Base-by-base conservation (phyloP, 2,797 vertebrate species). In the Chiroxiphia lanceolata region DNA sequence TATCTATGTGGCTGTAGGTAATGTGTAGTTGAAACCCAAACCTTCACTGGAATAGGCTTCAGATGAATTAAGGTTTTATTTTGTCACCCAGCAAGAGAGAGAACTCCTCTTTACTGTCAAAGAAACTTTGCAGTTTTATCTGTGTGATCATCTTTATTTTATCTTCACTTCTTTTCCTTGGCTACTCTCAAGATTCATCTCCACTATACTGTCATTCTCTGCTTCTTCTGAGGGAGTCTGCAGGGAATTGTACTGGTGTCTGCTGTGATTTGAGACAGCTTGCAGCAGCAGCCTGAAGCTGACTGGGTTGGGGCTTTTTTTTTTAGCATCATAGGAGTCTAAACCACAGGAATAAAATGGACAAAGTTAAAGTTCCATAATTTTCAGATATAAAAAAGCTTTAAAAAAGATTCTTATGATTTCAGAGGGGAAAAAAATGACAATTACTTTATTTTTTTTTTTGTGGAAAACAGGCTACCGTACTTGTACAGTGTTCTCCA, bases 211-310 rank as follows among this genome's bases (percentile, higher is more conserved):
- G 85, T 90, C 65, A 56, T 65, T 94, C 63, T 72, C 16, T 1
- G 3, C 36, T 81, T 29, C 65, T 92, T 83, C 82, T 90, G 60
- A 83, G 78, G 59, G 22, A 48, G n/a, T 82, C 87, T 92, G 51
- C 45, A 48, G 74, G 91, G 94, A 86, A 33, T 82, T 87, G 59
- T 63, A 5, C 80, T 59, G 54, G 34, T 94, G 59, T 82, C 85
- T 94, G 81, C 70, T 93, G 90, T 72, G 92, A 87, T 93, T 67
- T 69, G 44, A 95, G 70, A 59, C 78, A 82, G 78, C 81, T 93
- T 65, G 36, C 42, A 69, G 74, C 47, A 84, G 56, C 47, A 51
- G 69, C 51, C 59, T 87, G 74, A 59, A 79, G 45, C 51, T 90
- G 69, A 10, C 63, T 67, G 47, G 20, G 9, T 9, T 63, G 42